Evolutionary conservation across 2,797 vertebrate species (phyloP).

Genomic region (Craterocephalus amniculus): DNA sequence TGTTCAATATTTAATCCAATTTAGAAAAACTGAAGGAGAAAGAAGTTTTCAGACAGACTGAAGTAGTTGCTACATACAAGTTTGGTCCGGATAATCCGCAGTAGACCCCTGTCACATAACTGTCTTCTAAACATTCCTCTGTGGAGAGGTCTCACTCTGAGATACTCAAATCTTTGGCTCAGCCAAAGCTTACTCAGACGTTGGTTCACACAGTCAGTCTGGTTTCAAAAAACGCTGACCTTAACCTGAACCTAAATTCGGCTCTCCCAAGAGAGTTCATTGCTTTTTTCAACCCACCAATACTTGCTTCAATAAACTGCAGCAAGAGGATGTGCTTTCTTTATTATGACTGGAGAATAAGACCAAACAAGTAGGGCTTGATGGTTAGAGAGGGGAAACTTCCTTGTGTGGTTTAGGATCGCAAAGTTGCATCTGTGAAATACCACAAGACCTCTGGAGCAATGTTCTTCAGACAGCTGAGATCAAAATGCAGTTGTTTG

Average conservation of each 20-base stretch:
- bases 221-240: neutral
- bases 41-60: neutral
- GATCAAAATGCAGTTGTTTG: neutral
- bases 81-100: too few relatives aligned
- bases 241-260: too few relatives aligned
- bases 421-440: neutral
- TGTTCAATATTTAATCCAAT: neutral
- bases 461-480: neutral
- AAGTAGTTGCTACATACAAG: neutral
- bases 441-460: neutral
- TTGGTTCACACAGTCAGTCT: neutral
- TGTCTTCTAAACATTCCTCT: neutral
- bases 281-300: too few relatives aligned
- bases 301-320: too few relatives aligned
- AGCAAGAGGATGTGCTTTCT: too few relatives aligned
- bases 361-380: neutral
- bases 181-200: neutral
- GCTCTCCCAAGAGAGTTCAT: neutral
- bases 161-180: neutral
- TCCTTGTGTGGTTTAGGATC: neutral
- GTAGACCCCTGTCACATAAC: too few relatives aligned
- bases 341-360: too few relatives aligned
- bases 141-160: conserved; percentile 3
- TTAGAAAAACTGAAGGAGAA: neutral
- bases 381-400: too few relatives aligned